Base-by-base conservation (phyloP, 2,113 vertebrate genomes). In the Vulpes lagopus region DNA sequence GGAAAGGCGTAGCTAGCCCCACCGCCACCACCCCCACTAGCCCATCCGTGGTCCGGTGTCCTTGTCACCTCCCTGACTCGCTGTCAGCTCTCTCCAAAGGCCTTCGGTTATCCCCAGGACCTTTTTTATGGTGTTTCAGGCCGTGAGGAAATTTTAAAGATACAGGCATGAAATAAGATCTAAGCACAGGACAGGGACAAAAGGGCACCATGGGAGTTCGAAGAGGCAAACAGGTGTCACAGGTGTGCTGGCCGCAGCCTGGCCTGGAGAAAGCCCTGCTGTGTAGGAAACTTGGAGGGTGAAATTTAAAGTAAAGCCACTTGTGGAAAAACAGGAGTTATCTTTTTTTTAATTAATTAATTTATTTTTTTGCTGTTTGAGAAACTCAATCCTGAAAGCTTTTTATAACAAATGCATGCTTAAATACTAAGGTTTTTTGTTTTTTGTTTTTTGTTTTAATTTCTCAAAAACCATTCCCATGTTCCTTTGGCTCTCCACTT, bases 351-450 rank as follows among this genome's bases (percentile, higher is more conserved):
- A 5, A 11, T 15, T 65, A 11, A 27, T 64, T 64, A 3, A 27
- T 25, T 64, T 30, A 69, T 43, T 74, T 38, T 49, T 27, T 27
- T 67, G 19, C 95, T 73, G 4, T 53, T 30, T 97, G 8, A 95
- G 79, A 93, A 91, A 94, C 78, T 81, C 32, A 55, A 11, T 59
- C 91, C 23, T 25, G 62, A 49, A 85, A 57, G 14, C 19, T 82
- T 98, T 92, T 82, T 11, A 95, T 73, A 89, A 43, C 27, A 94
- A 82, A 85, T 65, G 59, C 32, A 11, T 30, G 69, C 79, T 89
- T 86, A 95, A 71, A 59, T 67, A 74, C 3, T 71, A 83, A 67
- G 27, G 30, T 57, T 6, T 2, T 64, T 38, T 57, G 27, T 20
- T 6, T 2, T 64, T 38, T 57, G 27, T 20, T 57, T 43, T 32